Conservation (phyloP, 2,888 invertebrate species). For the Rotaria socialis region DNA sequence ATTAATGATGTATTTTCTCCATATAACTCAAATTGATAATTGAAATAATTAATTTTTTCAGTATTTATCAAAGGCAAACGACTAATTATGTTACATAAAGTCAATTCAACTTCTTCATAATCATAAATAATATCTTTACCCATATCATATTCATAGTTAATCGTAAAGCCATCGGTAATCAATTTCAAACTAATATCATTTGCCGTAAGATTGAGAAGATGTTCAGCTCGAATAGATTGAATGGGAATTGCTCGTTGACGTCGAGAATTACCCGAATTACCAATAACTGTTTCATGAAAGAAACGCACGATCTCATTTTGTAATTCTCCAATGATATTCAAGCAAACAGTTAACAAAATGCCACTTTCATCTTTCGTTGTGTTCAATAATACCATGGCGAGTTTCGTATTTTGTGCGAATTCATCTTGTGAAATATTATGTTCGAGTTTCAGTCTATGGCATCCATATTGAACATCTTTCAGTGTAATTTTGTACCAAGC, state of each 20-base stretch:
- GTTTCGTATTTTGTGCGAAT: not conserved
- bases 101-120: slow-evolving; percentile 25
- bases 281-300: not conserved
- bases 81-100: not conserved
- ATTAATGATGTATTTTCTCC: slow-evolving; percentile 3
- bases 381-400: not conserved
- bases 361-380: slow-evolving; percentile 17
- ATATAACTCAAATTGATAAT: slow-evolving; percentile 31
- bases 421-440: not conserved
- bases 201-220: not conserved
- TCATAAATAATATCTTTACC: slow-evolving; percentile 33
- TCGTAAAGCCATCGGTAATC: not conserved
- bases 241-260: not conserved
- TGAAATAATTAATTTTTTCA: not conserved
- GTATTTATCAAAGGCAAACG: slow-evolving; percentile 11
- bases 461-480: not conserved
- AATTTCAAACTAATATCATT: slow-evolving; percentile 7
- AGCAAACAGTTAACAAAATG: not conserved
- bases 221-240: slow-evolving; percentile 13
- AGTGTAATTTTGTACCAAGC: slow-evolving; percentile 4
- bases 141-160: slow-evolving; percentile 10
- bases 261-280: not conserved
- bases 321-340: not conserved
- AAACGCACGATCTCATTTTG: slow-evolving; percentile 2
- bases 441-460: not conserved